Percentiles rank a stretch among this genome's conserved stretches.
Evolutionary conservation across 2,888 invertebrate genomes (phyloP).

Genomic region (Caenorhabditis sp.): DNA sequence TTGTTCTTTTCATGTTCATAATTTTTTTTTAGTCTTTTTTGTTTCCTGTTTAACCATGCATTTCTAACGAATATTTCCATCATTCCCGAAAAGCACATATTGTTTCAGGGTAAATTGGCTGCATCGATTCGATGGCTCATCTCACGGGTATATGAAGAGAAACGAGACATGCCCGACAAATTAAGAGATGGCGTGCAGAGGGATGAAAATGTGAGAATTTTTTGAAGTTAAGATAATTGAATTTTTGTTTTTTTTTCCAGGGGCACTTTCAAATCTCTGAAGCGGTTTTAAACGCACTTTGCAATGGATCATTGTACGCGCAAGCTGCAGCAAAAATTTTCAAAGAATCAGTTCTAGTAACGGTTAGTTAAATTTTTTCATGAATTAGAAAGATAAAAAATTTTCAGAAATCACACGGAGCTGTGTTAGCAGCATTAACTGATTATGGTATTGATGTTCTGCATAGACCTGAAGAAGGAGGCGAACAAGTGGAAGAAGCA

Average conservation of each 20-base stretch:
- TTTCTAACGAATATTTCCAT: conserved; percentile 1
- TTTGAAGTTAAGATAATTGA: neutral
- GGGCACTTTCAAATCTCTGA: conserved; percentile 52
- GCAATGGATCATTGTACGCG: conserved; percentile 72
- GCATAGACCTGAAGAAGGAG: conserved; percentile 70
- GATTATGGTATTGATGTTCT: conserved; percentile 62
- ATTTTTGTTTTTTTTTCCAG: conserved; percentile 37
- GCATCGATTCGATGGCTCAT: conserved; percentile 70
- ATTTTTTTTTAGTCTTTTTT: neutral
- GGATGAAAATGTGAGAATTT: conserved; percentile 58
- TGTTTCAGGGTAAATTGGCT: conserved; percentile 64
- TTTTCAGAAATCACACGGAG: conserved; percentile 69
- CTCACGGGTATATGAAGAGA: conserved; percentile 64
- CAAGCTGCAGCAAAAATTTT: conserved; percentile 73
- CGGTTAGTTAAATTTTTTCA: conserved; percentile 38
- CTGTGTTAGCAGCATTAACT: conserved; percentile 72
- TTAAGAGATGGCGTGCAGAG: conserved; percentile 56
- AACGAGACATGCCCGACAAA: conserved; percentile 66
- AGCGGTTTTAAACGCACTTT: conserved; percentile 57
- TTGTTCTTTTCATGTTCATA: neutral
- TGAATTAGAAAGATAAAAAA: neutral
- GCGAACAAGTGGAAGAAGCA: conserved; percentile 71
- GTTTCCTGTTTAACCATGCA: conserved; percentile 20
- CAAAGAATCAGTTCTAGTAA: conserved; percentile 62
- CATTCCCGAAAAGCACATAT: neutral